Evolutionary conservation across 2,113 vertebrate genomes (phyloP), one percentile per base, ranked within the genome.

Genomic region (Cyprinodon variegatus): DNA sequence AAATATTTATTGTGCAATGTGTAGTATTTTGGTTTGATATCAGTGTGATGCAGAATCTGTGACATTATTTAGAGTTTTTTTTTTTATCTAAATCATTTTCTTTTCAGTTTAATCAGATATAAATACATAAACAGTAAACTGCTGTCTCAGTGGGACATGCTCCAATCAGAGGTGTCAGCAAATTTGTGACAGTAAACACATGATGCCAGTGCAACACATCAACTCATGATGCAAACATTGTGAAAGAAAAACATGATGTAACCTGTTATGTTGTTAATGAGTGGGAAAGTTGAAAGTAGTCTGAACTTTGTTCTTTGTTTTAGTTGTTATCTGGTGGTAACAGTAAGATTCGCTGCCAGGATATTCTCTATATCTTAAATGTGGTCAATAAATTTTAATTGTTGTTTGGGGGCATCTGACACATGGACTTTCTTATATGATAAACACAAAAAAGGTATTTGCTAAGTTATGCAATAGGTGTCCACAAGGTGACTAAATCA

Each of bases 111-210:
- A 29, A 29, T 29, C 29, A 29, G 29, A 29, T 29, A 29, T 29
- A 29, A 29, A 29, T 29, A 29, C 29, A 29, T 29, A 29, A 29
- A 29, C 29, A 29, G 29, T 29, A 29, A 29, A 29, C 29, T 29
- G 29, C 29, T 1, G 39, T 50, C 75, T 70, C 86, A 46, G 53
- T 38, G 81, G 83, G 29, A 43, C 43, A 41, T 11, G 0, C 11
- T 72, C 61, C 71, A 83, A 68, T 83, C 67, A 86, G 10, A 84
- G 72, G 84, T 85, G 84, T 83, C 41, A 72, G 74, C 72, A 67
- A 69, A 78, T 12, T 8, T 68, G 14, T 11, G 7, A 65, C n/a
- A 3, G n/a, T 38, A 61, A 57, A 57, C 50, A 57, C 50, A 61
- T 70, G 2, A 61, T 12, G 65, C 48, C 29, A 73, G 46, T 2